Conservation (phyloP, 2,888 invertebrate genomes). For the Polyploca ridens region DNA sequence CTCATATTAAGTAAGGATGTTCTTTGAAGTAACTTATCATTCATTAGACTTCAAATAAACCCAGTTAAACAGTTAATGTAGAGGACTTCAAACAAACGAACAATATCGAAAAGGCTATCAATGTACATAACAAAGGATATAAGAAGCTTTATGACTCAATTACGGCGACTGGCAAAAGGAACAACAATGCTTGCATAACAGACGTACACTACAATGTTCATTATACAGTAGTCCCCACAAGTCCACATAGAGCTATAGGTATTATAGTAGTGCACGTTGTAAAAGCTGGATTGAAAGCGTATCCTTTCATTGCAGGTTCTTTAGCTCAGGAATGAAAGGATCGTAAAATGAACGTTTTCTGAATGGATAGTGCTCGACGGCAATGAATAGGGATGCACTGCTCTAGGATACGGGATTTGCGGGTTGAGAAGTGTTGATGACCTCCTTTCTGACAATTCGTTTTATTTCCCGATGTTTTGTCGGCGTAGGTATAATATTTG, state of each 20-base stretch:
- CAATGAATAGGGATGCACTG: constrained; percentile 41
- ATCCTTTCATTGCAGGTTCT: constrained; percentile 50
- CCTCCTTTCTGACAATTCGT: constrained; percentile 28
- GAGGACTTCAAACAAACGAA: neutral
- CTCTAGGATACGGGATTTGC: constrained; percentile 8
- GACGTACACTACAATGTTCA: neutral
- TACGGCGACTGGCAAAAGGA: neutral
- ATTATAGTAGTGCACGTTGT: neutral
- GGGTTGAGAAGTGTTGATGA: constrained; percentile 23
- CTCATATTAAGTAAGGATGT: too few relatives aligned
- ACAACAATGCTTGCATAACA: constrained; percentile 1
- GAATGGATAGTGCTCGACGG: constrained; percentile 56
- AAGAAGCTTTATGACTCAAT: constrained; percentile 3
- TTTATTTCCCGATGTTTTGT: neutral
- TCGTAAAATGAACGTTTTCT: constrained; percentile 47
- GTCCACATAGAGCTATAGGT: constrained; percentile 3
- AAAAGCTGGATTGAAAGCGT: constrained; percentile 42
- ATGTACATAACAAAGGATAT: neutral
- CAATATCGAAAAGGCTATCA: neutral
- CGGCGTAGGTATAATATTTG: neutral
- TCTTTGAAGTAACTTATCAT: too few relatives aligned
- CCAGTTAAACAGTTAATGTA: neutral
- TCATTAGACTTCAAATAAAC: neutral
- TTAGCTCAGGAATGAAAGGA: constrained; percentile 44
- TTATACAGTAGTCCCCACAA: constrained; percentile 9